phyloP scores from a whole-genome alignment of 1,140 invertebrate species.

The Hirudo medicinalis region DNA sequence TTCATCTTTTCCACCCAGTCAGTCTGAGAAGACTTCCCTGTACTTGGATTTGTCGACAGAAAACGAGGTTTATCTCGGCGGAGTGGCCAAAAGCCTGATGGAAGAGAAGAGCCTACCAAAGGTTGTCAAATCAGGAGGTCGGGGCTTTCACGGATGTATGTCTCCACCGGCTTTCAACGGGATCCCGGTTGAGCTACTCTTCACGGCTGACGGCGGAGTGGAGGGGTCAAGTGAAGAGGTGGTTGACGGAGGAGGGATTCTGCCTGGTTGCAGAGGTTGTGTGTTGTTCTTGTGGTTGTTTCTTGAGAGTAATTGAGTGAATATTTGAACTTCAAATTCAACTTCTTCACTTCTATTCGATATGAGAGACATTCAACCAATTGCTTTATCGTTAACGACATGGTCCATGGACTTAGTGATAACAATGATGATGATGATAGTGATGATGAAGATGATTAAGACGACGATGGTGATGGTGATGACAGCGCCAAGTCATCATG shows the following conservation, averaged over 20 bases:
- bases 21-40: neutral
- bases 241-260: neutral
- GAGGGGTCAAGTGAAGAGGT: neutral
- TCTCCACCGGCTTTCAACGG: neutral
- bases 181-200: neutral
- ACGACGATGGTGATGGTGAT: no score
- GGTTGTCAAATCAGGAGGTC: neutral
- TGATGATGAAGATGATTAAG: no score
- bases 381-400: no score
- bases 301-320: no score
- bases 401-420: no score
- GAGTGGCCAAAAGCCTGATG: neutral
- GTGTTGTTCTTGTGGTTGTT: neutral
- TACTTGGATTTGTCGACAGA: neutral
- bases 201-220: neutral
- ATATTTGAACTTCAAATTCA: no score
- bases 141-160: neutral
- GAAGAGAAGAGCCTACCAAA: neutral
- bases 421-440: no score
- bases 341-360: no score
- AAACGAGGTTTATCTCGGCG: neutral
- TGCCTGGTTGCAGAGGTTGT: no score
- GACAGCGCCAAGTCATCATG: no score
- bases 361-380: no score
- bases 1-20: no score